phyloP scores from a whole-genome alignment of 53 echinoderm and acorn worm species.

The Apostichopus leukothele region DNA sequence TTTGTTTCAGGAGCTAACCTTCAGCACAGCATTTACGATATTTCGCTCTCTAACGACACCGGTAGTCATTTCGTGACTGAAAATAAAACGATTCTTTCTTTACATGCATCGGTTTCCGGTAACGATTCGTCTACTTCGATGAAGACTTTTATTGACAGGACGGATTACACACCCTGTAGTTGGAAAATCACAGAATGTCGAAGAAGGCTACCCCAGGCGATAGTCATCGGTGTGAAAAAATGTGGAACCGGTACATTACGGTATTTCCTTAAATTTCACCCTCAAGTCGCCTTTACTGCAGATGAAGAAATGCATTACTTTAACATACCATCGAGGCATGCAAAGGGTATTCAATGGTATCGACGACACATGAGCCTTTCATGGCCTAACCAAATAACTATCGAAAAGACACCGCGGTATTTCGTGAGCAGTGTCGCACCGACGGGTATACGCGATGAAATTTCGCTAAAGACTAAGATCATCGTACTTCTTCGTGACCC shows the following conservation, averaged over 20 bases:
- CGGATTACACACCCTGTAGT: constrained; percentile 14
- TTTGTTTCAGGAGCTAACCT: no score
- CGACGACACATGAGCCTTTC: constrained; percentile 7
- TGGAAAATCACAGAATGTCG: constrained; percentile 1
- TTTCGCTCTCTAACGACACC: no score
- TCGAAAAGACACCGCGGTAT: constrained; percentile 45
- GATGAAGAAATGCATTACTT: constrained; percentile 43
- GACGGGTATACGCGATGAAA: constrained; percentile 1
- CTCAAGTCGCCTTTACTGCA: constrained; percentile 24
- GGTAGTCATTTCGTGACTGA: background rate
- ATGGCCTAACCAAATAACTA: constrained; percentile 37
- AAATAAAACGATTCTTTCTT: background rate
- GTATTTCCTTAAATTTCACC: constrained; percentile 46
- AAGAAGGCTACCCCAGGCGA: constrained; percentile 29
- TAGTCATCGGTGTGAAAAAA: constrained; percentile 46
- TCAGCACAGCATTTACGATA: no score
- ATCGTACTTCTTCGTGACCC: constrained; percentile 45
- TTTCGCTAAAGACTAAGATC: constrained; percentile 31
- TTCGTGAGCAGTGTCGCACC: constrained; percentile 33
- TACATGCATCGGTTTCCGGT: background rate
- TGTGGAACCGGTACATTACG: constrained; percentile 44
- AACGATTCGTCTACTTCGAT: background rate
- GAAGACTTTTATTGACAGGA: background rate
- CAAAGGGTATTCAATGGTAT: constrained; percentile 34
- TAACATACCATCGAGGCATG: constrained; percentile 24